A percentile compares a stretch with the other conserved stretches of the same genome.
Conservation (phyloP, 2,888 invertebrate genomes). For the Netelia inedita region DNA sequence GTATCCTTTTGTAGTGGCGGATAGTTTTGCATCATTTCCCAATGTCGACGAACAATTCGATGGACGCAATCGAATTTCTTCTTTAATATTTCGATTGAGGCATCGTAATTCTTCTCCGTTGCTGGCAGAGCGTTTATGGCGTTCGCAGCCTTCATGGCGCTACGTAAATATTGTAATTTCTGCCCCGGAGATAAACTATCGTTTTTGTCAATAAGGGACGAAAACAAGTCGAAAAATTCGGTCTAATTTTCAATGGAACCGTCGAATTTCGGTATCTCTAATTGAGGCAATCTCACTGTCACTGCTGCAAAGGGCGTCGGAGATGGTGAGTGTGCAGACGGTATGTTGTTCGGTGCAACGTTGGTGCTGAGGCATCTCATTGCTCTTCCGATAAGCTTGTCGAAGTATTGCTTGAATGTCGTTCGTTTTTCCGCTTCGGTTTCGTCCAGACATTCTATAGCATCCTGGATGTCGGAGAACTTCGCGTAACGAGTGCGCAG, state of each 20-base stretch:
- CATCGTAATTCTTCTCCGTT: slow-evolving; percentile 35
- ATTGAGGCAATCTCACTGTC: slow-evolving; percentile 44
- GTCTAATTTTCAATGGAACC: slow-evolving; percentile 34
- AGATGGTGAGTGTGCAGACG: slow-evolving; percentile 37
- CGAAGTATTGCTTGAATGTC: background rate
- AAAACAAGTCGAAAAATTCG: slow-evolving; percentile 23
- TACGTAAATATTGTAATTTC: slow-evolving; percentile 35
- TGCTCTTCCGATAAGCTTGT: slow-evolving; percentile 7
- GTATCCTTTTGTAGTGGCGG: slow-evolving; percentile 38
- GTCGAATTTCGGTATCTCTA: slow-evolving; percentile 31
- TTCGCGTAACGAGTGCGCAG: slow-evolving; percentile 18
- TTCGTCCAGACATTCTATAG: slow-evolving; percentile 38
- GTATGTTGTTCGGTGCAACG: background rate
- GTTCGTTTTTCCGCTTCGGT: slow-evolving; percentile 21
- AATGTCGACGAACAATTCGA: slow-evolving; percentile 12
- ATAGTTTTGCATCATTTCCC: slow-evolving; percentile 20
- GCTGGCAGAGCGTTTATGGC: slow-evolving; percentile 28
- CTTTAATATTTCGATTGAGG: slow-evolving; percentile 25
- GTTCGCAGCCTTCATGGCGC: slow-evolving; percentile 23
- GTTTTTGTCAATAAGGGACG: slow-evolving; percentile 20
- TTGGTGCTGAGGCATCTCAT: background rate
- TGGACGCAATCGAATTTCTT: slow-evolving; percentile 17
- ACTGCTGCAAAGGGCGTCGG: slow-evolving; percentile 67
- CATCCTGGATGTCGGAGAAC: slow-evolving; percentile 25
- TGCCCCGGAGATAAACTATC: slow-evolving; percentile 37